Base-by-base conservation (phyloP, 2,113 vertebrate genomes). In the Peucedramus taeniatus region DNA sequence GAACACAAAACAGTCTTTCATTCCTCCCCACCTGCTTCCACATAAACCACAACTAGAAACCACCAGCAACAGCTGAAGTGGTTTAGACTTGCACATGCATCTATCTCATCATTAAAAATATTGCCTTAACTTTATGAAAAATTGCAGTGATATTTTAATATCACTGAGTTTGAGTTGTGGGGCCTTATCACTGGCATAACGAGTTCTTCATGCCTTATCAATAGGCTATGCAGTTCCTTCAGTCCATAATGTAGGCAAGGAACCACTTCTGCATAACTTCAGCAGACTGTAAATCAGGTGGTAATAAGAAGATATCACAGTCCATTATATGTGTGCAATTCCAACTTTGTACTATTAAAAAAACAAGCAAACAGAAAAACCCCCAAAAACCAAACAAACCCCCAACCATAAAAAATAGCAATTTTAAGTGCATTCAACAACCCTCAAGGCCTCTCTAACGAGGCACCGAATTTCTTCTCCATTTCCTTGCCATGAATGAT, bases 391-490 rank as follows among this genome's bases (percentile, higher is more conserved):
- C 4, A 24, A 35, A 26, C 10, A 13, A 33, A 81, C 2, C 8
- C 6, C 15, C 28, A 47, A 19, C 4, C n/a, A 49, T 27, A 30
- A 83, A 72, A 81, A 21, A 2, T 3, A 85, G 40, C 53, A 87
- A 90, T 16, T 96, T 93, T 57, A 85, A 71, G 47, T 15, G 8
- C 24, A 81, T 81, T 94, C 84, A 82, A 64, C 45, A 90, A 80
- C 50, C 50, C 82, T 91, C 33, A 76, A 92, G 76, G 51, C 53
- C 75, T 93, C 64, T 93, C 83, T 88, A 80, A 97, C 92, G 87
- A 95, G 72, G 22, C 40, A 83, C 45, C 56, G 51, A 16, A 66
- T 80, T 69, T 94, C 50, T 91, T 79, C 77, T 80, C 57, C 40
- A 39, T 78, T 80, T 81, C 31, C 50, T 57, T 80, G 45, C 45